Conservation (phyloP, 2,113 vertebrate species). For the Trichechus manatus region DNA sequence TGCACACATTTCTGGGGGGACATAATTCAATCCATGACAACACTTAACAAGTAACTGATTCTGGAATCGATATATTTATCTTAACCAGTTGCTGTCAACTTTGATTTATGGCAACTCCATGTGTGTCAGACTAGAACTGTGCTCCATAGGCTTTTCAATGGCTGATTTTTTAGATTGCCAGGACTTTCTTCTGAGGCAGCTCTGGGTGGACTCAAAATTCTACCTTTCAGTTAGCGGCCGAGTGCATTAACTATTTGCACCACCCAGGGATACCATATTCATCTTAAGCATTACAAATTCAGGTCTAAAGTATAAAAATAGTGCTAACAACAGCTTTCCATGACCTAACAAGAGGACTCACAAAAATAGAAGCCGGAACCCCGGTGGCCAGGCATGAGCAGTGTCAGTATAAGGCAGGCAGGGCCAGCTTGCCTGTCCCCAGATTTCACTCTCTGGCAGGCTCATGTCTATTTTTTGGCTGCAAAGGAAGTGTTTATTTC, state of each 20-base stretch:
- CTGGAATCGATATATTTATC: not conserved
- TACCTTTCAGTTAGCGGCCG: not conserved
- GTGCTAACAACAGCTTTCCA: not conserved
- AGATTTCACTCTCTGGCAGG: not conserved
- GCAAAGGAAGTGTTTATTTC: slow-evolving; percentile 76
- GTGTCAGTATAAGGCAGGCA: not conserved
- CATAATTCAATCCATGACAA: no score
- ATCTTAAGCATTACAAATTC: not conserved
- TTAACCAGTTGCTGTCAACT: not conserved
- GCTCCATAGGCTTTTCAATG: not conserved
- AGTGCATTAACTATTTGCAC: not conserved
- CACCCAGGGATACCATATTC: not conserved
- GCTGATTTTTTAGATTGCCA: not conserved
- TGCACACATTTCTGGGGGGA: no score
- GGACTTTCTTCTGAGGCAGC: not conserved
- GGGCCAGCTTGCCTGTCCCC: not conserved
- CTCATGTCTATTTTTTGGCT: not conserved
- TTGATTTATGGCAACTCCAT: not conserved
- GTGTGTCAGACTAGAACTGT: not conserved
- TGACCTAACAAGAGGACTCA: not conserved
- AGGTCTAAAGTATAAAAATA: not conserved
- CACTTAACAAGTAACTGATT: not conserved
- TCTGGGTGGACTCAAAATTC: not conserved
- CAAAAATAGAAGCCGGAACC: not conserved
- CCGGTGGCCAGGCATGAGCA: fast-evolving